Evolutionary conservation across 2,113 vertebrate genomes (phyloP), one percentile per base, ranked within the genome.

Genomic region (Pangasianodon gigas): DNA sequence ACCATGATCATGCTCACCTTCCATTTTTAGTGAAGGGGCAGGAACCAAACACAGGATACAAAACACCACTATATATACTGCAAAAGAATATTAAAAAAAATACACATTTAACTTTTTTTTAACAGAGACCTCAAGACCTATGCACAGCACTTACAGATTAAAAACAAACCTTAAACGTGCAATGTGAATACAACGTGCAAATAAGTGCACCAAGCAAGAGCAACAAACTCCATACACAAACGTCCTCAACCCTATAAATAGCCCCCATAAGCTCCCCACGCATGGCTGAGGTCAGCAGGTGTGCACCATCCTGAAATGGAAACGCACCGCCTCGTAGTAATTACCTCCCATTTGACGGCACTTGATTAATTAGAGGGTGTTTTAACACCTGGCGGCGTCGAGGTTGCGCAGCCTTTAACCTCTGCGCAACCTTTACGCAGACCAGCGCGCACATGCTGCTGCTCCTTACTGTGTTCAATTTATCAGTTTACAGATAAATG

Each of bases 31-130:
- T 87, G 84, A 90, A 75, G 89, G 87, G 87, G 87, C 74, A 58
- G 74, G 89, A 74, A 85, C 83, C 69, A 85, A 87, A 88, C 91
- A 93, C 92, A 90, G 88, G 92, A 91, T 90, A 93, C 91, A 89
- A 91, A 86, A 91, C 91, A 93, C 89, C 83, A 84, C 86, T 89
- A 92, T 88, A 29, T 84, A 29, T 46, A 81, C 92, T 93, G 26
- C 16, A 77, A 88, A 87, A 77, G 19, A 52, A n/a, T 1, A 32
- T 51, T 6, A 52, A 2, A 52, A 10, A 14, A 13, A 69, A 52
- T 4, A 58, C 29, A 51, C 0, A n/a, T 51, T 77, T n/a, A 75
- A 52, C 6, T 11, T 51, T 51, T 48, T 14, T 52, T 56, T 56
- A 62, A 48, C 9, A 58, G 7, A 81, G 58, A 67, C 4, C 16